A percentile compares a stretch with the other conserved stretches of the same genome.
phyloP scores from a whole-genome alignment of 2,113 vertebrate genomes.

The Gymnobelideus leadbeateri region DNA sequence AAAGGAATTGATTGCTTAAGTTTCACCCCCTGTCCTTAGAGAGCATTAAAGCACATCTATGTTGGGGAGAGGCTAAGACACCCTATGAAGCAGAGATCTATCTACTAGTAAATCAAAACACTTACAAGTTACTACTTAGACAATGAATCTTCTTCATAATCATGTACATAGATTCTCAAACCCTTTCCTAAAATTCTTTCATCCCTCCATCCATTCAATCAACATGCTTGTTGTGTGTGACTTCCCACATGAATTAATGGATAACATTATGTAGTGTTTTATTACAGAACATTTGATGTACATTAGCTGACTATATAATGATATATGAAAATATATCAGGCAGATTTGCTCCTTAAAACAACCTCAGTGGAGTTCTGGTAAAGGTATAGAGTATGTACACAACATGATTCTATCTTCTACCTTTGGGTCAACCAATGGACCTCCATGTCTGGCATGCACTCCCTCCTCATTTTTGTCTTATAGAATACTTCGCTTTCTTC shows the following conservation, averaged over 20 bases:
- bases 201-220: background rate
- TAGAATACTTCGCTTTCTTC: background rate
- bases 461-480: background rate
- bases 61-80: background rate
- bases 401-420: background rate
- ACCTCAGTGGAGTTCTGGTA: background rate
- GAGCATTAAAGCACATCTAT: background rate
- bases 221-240: background rate
- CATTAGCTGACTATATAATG: background rate
- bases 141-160: background rate
- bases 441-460: background rate
- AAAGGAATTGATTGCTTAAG: background rate
- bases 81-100: background rate
- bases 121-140: background rate
- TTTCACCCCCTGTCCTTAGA: background rate
- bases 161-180: background rate
- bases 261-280: background rate
- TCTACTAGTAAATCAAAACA: background rate
- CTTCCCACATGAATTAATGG: background rate
- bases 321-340: background rate
- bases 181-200: background rate
- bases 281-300: background rate
- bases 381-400: background rate
- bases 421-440: background rate
- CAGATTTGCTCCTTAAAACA: background rate